A percentile compares a stretch with the other conserved stretches of the same genome.
Evolutionary conservation across 1,140 invertebrate genomes (phyloP).

Genomic region (Samia ricini): DNA sequence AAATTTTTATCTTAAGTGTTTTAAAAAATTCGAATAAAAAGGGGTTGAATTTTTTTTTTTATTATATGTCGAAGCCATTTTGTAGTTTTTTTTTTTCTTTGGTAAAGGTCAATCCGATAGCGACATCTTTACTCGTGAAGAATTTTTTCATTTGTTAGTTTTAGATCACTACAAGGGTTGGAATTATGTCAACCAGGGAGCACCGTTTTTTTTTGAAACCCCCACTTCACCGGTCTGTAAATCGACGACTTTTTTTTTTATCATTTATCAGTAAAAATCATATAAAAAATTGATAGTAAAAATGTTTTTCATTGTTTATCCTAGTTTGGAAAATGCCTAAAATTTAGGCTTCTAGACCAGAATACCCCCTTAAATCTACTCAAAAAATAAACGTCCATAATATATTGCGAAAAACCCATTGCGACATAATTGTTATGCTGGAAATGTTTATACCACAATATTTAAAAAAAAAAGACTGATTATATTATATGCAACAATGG

Average conservation of each 20-base stretch:
- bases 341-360: neutral
- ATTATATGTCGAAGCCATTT: neutral
- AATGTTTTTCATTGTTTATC: conserved; percentile 3
- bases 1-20: neutral
- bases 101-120: neutral
- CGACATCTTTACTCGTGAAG: neutral
- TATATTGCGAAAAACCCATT: too few species aligned
- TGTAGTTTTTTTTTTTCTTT: conserved; percentile 1
- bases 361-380: conserved; percentile 4
- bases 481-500: neutral
- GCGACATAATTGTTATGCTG: too few species aligned
- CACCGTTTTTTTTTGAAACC: conserved; percentile 4
- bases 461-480: too few species aligned
- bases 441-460: too few species aligned
- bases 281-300: conserved; percentile 7
- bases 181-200: neutral
- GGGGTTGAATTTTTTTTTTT: neutral
- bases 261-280: neutral
- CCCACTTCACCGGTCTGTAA: conserved; percentile 1
- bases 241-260: conserved; percentile 1
- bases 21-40: neutral
- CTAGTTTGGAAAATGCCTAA: conserved; percentile 2
- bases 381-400: too few species aligned
- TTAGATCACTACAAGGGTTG: neutral
- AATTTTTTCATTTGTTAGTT: neutral